These are phyloP conservation scores for Melanogrammus aeglefinus DNA, from an alignment of 2,797 vertebrate species.

Conservation along the genomic window DNA sequence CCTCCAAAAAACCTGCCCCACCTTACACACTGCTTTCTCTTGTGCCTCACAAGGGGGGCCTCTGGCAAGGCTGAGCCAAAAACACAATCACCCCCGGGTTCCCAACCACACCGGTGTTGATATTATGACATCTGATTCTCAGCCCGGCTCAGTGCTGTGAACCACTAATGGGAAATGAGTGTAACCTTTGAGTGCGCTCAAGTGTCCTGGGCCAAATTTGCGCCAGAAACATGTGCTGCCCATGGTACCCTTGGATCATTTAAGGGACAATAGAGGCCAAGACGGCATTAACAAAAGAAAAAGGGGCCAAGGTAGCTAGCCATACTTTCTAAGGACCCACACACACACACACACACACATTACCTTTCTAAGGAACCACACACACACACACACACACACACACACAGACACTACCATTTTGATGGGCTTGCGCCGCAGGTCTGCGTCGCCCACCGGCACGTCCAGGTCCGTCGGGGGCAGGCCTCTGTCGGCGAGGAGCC, in stretches of 20 bases:
- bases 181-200: not conserved
- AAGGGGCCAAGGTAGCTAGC: too few relatives aligned
- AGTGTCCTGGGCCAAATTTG: not conserved
- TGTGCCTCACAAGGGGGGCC: conserved; percentile 10
- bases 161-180: not conserved
- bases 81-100: not conserved
- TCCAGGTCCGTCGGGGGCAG: conserved; percentile 73
- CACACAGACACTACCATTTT: conserved; percentile 79
- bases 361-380: too few relatives aligned
- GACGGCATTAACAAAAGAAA: too few relatives aligned
- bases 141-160: too few relatives aligned
- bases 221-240: not conserved
- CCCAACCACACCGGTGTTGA: not conserved
- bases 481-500: conserved; percentile 75
- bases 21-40: conserved; percentile 6
- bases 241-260: not conserved
- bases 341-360: too few relatives aligned
- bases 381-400: not conserved
- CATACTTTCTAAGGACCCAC: not conserved
- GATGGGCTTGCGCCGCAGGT: conserved; percentile 85
- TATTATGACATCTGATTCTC: conserved; percentile 7
- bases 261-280: not conserved
- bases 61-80: not conserved
- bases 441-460: conserved; percentile 74
- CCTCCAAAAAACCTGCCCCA: conserved; percentile 31